phyloP scores from a whole-genome alignment of 2,797 vertebrate genomes.

The Propithecus perrieri region DNA sequence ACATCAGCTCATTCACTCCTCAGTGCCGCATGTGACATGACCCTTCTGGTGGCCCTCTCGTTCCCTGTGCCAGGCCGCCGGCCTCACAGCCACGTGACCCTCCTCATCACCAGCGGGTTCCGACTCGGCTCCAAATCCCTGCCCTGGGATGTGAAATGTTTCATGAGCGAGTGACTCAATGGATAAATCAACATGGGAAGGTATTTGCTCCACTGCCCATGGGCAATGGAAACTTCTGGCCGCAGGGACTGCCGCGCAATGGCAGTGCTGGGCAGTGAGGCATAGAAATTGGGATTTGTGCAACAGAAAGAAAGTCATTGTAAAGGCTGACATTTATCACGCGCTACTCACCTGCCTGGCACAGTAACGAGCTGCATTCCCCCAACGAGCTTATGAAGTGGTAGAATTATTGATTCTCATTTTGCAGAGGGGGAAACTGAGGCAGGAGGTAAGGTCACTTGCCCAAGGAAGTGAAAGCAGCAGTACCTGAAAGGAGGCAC shows the following conservation, averaged over 20 bases:
- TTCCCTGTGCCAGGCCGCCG: no score
- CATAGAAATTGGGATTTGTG: neutral
- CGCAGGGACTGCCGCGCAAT: rapidly evolving
- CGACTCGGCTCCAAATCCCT: no score
- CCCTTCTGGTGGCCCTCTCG: rapidly evolving
- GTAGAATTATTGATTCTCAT: neutral
- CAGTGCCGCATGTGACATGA: neutral
- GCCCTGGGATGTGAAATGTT: neutral
- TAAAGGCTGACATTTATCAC: rapidly evolving
- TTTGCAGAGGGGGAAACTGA: neutral
- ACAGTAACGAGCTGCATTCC: neutral
- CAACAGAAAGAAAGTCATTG: rapidly evolving
- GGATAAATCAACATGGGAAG: neutral
- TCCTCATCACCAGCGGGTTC: neutral
- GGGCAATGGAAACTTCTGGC: neutral
- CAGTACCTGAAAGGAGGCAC: neutral
- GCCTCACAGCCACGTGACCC: neutral
- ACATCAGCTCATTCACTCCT: rapidly evolving
- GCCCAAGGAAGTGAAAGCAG: neutral
- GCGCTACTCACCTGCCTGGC: neutral
- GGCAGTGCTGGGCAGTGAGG: neutral
- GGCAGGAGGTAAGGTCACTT: neutral
- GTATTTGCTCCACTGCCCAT: neutral
- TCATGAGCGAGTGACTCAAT: neutral
- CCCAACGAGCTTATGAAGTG: neutral